phyloP scores from a whole-genome alignment of 2,113 vertebrate genomes.

The Brachyhypopomus occidentalis region DNA sequence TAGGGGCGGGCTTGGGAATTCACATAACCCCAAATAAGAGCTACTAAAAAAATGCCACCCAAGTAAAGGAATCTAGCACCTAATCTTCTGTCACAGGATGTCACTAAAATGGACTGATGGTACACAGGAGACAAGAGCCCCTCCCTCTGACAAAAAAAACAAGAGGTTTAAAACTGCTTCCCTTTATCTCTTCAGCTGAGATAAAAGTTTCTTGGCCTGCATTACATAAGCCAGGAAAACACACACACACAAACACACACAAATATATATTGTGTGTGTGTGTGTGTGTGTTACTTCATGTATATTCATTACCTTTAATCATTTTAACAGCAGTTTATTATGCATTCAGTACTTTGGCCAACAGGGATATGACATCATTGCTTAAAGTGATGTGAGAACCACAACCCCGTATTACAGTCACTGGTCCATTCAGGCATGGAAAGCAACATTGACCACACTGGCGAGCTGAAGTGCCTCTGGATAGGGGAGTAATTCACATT shows the following conservation, averaged over 20 bases:
- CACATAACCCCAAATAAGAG: constrained; percentile 80
- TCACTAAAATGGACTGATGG: constrained; percentile 64
- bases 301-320: background rate
- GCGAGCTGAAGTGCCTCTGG: background rate
- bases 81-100: constrained; percentile 49
- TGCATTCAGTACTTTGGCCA: constrained; percentile 12
- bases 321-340: background rate
- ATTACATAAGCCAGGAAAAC: too few relatives aligned
- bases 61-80: constrained; percentile 66
- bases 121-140: constrained; percentile 52
- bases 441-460: background rate
- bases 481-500: background rate
- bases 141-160: constrained; percentile 36
- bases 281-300: background rate
- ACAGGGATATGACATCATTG: constrained; percentile 8
- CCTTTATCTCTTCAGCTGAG: background rate
- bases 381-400: background rate
- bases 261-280: too few relatives aligned
- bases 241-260: too few relatives aligned
- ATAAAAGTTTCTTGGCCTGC: background rate
- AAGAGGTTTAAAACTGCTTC: constrained; percentile 16
- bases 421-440: background rate
- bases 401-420: background rate
- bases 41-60: constrained; percentile 65
- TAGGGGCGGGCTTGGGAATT: constrained; percentile 64